Conservation (phyloP, 2,113 vertebrate genomes). For the Tetraodon nigroviridis region DNA sequence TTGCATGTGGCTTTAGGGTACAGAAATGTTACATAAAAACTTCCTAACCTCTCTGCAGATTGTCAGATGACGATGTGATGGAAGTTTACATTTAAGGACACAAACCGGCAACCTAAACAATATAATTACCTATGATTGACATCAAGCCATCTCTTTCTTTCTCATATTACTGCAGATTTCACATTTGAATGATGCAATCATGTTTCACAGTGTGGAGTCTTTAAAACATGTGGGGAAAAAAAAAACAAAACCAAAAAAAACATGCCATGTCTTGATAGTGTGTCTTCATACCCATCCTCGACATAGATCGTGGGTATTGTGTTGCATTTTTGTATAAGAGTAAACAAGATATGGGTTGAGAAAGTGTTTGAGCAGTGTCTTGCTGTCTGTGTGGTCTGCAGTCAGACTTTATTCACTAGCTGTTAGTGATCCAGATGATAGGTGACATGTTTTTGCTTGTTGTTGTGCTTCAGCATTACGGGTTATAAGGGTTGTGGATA, state of each 20-base stretch:
- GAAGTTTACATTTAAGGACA: too few relatives aligned
- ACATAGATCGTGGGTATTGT: slow-evolving; percentile 22
- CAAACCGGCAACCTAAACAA: too few relatives aligned
- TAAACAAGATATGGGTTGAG: slow-evolving; percentile 10
- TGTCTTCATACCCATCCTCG: slow-evolving; percentile 12
- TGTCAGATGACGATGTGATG: too few relatives aligned
- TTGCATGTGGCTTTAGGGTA: slow-evolving; percentile 31
- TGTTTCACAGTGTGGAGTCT: slow-evolving; percentile 22
- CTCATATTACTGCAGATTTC: too few relatives aligned
- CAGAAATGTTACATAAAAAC: slow-evolving; percentile 50
- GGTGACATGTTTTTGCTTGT: slow-evolving; percentile 3
- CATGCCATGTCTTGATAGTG: slow-evolving; percentile 30
- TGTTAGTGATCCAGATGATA: slow-evolving; percentile 15
- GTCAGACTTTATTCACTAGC: slow-evolving; percentile 4
- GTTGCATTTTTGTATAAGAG: slow-evolving; percentile 18
- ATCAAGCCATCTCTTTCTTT: too few relatives aligned
- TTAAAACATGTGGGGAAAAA: slow-evolving; percentile 31
- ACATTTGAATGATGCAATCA: slow-evolving; percentile 12
- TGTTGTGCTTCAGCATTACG: slow-evolving; percentile 2
- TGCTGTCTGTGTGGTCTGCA: neutral
- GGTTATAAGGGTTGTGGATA: neutral
- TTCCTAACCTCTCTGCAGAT: slow-evolving; percentile 42
- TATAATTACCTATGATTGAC: too few relatives aligned
- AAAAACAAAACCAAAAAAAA: too few relatives aligned
- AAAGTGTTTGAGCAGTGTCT: neutral